Evolutionary conservation across 1,140 invertebrate genomes (phyloP).

Genomic region (Schlechtendalia chinensis): DNA sequence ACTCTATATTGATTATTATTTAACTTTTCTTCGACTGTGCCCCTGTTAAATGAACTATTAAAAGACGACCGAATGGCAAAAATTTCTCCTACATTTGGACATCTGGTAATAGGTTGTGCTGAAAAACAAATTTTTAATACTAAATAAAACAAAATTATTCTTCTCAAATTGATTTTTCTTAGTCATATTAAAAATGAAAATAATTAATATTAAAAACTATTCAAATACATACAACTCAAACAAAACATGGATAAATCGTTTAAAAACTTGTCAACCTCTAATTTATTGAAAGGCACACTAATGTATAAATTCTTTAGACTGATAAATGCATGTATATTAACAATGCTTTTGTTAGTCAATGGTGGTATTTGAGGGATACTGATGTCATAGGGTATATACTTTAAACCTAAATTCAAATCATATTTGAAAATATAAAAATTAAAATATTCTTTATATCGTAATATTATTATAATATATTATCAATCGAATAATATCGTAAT

Average conservation of each 20-base stretch:
- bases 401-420: slow-evolving; percentile 1
- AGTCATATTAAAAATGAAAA: neutral
- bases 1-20: slow-evolving; percentile 35
- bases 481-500: too few species aligned
- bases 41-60: slow-evolving; percentile 24
- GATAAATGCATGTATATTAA: slow-evolving; percentile 29
- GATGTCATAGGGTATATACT: neutral
- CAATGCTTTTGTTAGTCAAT: slow-evolving; percentile 28
- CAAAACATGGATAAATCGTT: slow-evolving; percentile 22
- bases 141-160: too few species aligned
- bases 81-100: slow-evolving; percentile 15
- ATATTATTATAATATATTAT: too few species aligned
- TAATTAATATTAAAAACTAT: neutral
- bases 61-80: slow-evolving; percentile 12
- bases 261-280: slow-evolving; percentile 5
- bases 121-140: neutral
- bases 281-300: slow-evolving; percentile 14
- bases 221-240: slow-evolving; percentile 25
- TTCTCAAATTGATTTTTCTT: neutral
- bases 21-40: neutral
- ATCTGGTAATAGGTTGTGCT: neutral
- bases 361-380: slow-evolving; percentile 4
- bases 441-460: neutral
- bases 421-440: neutral
- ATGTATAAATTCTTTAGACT: slow-evolving; percentile 20